These are phyloP conservation scores for Vultur gryphus DNA, from an alignment of 2,797 vertebrate species.

Conservation along the genomic window DNA sequence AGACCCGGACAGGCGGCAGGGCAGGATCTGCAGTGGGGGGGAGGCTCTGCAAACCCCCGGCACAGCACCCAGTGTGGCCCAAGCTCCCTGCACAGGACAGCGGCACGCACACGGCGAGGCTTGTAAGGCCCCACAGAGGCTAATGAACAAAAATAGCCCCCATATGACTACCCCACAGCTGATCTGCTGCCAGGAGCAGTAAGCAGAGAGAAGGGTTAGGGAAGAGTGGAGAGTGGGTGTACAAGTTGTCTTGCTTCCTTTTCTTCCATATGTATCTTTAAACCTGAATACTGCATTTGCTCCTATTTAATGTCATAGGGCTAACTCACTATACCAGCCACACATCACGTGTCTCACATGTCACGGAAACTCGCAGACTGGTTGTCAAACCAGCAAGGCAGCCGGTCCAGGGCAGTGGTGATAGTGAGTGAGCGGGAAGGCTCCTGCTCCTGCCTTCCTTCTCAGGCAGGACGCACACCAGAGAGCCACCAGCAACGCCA, in stretches of 20 bases:
- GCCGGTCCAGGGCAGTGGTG: not conserved
- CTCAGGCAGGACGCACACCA: not conserved
- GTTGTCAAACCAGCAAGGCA: not conserved
- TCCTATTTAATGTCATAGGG: not conserved
- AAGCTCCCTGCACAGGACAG: not conserved
- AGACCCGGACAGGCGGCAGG: fast-evolving
- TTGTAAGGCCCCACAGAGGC: not conserved
- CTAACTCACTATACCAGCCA: not conserved
- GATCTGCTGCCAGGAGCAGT: not conserved
- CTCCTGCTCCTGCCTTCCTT: not conserved
- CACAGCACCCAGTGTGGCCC: fast-evolving
- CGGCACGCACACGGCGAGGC: not conserved
- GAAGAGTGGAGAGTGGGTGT: not conserved
- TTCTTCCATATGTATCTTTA: not conserved
- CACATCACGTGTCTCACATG: fast-evolving
- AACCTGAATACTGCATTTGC: not conserved
- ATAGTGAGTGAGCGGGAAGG: fast-evolving
- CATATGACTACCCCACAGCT: not conserved
- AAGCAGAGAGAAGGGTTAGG: not conserved
- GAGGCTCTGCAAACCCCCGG: not conserved
- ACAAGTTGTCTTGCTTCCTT: not conserved
- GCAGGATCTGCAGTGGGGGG: not conserved
- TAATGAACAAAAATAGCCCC: not conserved
- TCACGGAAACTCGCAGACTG: not conserved
- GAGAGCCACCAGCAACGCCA: fast-evolving